phyloP scores from a whole-genome alignment of 2,888 invertebrate genomes.

The Panzeria rudis region DNA sequence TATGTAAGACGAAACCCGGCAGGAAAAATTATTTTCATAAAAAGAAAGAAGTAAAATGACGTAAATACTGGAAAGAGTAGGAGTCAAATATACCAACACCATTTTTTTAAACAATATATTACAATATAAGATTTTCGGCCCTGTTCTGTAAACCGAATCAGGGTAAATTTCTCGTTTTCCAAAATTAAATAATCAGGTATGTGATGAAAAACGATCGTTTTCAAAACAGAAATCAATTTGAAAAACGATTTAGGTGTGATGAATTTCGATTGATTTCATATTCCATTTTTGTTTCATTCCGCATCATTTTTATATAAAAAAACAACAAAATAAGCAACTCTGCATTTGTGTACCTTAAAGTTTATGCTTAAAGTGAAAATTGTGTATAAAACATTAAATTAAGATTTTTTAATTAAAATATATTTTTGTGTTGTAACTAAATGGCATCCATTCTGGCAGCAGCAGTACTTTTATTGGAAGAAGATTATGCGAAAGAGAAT shows the following conservation, averaged over 20 bases:
- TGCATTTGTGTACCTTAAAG: not conserved
- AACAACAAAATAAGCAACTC: not conserved
- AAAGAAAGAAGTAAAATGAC: too few relatives aligned
- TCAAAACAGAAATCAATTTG: not conserved
- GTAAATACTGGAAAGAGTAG: too few relatives aligned
- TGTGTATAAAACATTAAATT: not conserved
- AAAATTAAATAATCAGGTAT: constrained; percentile 12
- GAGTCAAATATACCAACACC: too few relatives aligned
- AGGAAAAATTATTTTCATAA: too few relatives aligned
- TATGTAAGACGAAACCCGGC: too few relatives aligned
- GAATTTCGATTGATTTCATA: too few relatives aligned
- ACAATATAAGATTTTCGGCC: too few relatives aligned
- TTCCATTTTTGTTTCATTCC: too few relatives aligned
- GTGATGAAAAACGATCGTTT: constrained; percentile 27
- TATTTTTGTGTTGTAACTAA: not conserved
- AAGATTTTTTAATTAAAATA: not conserved
- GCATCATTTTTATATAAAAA: constrained; percentile 3
- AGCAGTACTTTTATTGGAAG: not conserved
- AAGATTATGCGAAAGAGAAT: not conserved
- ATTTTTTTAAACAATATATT: too few relatives aligned
- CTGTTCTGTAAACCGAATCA: too few relatives aligned
- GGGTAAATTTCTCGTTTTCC: too few relatives aligned
- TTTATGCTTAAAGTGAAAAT: not conserved
- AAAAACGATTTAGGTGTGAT: too few relatives aligned
- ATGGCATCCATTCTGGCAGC: not conserved